A percentile compares a stretch with the other conserved stretches of the same genome.
Conservation (phyloP, 2,797 vertebrate genomes). For the Naso thynnoides region DNA sequence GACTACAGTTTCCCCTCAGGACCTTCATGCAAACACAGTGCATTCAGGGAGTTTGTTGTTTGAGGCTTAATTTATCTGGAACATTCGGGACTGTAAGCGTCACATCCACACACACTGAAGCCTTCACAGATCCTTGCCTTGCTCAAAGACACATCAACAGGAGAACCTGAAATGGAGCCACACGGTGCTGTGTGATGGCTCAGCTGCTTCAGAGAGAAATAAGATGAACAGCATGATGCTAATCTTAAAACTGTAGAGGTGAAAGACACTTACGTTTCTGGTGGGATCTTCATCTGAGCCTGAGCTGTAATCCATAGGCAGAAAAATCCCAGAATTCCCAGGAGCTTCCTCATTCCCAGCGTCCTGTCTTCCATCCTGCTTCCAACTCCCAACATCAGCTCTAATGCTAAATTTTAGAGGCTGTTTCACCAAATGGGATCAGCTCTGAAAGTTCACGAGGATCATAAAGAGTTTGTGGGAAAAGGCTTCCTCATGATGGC, state of each 20-base stretch:
- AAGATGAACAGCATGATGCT: not conserved
- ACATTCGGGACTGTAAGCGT: slow-evolving; percentile 3
- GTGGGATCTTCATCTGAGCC: slow-evolving; percentile 90
- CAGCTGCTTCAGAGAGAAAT: not conserved
- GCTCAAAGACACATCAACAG: not conserved
- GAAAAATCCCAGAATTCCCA: slow-evolving; percentile 79
- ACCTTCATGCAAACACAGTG: not conserved
- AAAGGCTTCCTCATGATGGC: slow-evolving; percentile 69
- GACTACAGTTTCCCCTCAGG: slow-evolving; percentile 20
- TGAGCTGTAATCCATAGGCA: slow-evolving; percentile 75
- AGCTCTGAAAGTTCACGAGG: slow-evolving; percentile 27
- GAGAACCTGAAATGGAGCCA: not conserved
- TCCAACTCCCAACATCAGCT: not conserved
- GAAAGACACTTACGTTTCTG: slow-evolving; percentile 90
- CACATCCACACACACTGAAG: not conserved
- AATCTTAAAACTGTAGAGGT: not conserved
- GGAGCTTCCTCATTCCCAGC: slow-evolving; percentile 37
- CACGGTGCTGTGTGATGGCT: not conserved
- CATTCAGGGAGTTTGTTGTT: slow-evolving; percentile 38
- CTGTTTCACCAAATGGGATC: slow-evolving; percentile 10
- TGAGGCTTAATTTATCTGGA: slow-evolving; percentile 12
- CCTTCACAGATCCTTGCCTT: not conserved
- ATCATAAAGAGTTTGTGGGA: slow-evolving; percentile 42
- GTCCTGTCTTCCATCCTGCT: slow-evolving; percentile 55
- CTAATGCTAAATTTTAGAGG: not conserved